phyloP scores from a whole-genome alignment of 2,888 invertebrate species.

The Athalia circularis region DNA sequence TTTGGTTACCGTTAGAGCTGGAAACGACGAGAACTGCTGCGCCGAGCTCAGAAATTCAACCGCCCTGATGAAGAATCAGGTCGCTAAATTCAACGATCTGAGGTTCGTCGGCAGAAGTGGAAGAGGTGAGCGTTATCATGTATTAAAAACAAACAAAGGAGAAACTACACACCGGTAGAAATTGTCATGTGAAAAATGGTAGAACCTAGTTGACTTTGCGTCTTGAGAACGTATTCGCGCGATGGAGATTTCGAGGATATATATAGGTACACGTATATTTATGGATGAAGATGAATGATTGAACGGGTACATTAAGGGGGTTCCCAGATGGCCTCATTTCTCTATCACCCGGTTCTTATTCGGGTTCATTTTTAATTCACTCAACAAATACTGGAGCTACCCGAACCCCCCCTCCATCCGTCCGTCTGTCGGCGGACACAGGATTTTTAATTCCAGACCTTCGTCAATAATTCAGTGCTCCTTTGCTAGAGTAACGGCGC shows the following conservation, averaged over 20 bases:
- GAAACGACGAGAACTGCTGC: conserved; percentile 98
- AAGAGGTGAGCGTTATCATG: conserved; percentile 83
- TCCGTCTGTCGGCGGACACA: conserved; percentile 54
- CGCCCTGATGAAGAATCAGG: conserved; percentile 97
- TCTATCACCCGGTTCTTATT: conserved; percentile 57
- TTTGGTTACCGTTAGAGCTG: conserved; percentile 93
- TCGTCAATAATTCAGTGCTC: conserved; percentile 69
- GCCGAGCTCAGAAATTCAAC: conserved; percentile 95
- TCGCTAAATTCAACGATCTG: conserved; percentile 98
- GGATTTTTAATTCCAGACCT: conserved; percentile 69
- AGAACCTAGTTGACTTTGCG: not conserved
- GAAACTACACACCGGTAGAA: not conserved
- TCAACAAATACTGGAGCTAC: conserved; percentile 65
- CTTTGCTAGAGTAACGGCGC: conserved; percentile 50
- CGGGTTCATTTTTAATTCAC: conserved; percentile 72
- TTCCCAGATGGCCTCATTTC: conserved; percentile 66
- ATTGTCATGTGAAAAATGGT: not conserved
- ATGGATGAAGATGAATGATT: conserved; percentile 61
- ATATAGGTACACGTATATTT: conserved; percentile 24
- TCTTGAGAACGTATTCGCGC: not conserved
- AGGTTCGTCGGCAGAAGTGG: conserved; percentile 98
- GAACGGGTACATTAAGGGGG: conserved; percentile 64
- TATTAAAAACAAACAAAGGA: no score
- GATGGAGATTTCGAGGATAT: conserved; percentile 20
- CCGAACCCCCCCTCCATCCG: conserved; percentile 53